A percentile compares a stretch with the other conserved stretches of the same genome.
These are phyloP conservation scores for Anguilla megastoma DNA, from an alignment of 2,797 vertebrate species.

Conservation along the genomic window DNA sequence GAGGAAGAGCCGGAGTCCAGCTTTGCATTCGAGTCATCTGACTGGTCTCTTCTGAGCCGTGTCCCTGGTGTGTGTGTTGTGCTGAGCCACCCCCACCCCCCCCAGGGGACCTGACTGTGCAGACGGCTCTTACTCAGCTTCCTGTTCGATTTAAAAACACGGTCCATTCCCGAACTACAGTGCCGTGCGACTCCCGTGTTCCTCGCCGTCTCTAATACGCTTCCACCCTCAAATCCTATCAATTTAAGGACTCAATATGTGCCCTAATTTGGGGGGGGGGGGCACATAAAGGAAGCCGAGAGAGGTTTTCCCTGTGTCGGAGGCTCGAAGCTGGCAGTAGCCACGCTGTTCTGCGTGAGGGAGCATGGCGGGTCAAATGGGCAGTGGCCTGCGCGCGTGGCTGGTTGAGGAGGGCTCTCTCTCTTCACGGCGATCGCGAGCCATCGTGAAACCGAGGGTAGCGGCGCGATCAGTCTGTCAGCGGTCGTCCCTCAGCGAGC, in stretches of 20 bases:
- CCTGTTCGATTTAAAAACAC: background rate
- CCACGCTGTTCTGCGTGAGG: background rate
- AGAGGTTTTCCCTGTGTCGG: background rate
- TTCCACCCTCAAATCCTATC: background rate
- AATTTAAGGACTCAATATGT: background rate
- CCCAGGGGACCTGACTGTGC: background rate
- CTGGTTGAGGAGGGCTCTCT: background rate
- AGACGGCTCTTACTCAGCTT: conserved; percentile 11
- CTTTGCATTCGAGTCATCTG: background rate
- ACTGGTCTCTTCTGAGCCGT: background rate
- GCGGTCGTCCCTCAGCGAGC: background rate
- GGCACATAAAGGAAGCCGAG: background rate
- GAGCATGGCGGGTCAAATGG: background rate
- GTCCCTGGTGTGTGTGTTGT: background rate
- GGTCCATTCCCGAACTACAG: background rate
- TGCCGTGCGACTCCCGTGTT: background rate
- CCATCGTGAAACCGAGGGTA: background rate
- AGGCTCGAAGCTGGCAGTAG: background rate
- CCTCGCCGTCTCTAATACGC: background rate
- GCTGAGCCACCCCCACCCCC: too few relatives aligned
- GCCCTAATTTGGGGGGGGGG: background rate
- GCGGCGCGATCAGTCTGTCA: background rate
- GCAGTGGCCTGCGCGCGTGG: background rate
- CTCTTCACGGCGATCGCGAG: background rate
- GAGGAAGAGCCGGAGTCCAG: background rate